Evolutionary conservation across 2,113 vertebrate species (phyloP).

Genomic region (Catharus bicknelli): DNA sequence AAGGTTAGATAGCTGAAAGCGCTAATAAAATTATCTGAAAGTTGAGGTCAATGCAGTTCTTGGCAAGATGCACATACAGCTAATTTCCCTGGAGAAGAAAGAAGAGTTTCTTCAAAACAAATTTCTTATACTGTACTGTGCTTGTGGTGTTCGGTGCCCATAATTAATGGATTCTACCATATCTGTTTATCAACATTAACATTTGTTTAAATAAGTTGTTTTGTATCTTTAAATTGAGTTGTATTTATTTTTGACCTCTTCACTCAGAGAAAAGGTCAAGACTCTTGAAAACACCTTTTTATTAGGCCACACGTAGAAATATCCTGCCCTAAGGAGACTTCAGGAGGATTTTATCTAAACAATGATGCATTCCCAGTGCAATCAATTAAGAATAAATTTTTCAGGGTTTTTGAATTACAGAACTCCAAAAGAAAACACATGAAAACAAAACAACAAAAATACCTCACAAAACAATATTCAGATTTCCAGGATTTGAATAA

Average conservation of each 20-base stretch:
- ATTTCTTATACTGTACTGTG: background rate
- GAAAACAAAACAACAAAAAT: background rate
- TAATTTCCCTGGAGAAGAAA: background rate
- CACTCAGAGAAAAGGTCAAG: background rate
- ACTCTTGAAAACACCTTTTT: background rate
- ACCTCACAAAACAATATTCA: background rate
- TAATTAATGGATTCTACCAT: background rate
- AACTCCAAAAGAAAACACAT: background rate
- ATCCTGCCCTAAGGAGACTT: background rate
- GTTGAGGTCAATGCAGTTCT: background rate
- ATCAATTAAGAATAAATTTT: background rate
- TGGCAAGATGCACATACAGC: background rate
- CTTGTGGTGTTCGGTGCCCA: rapidly evolving
- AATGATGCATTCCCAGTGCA: background rate
- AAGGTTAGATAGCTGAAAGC: background rate
- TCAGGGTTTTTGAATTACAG: background rate
- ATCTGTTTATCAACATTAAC: background rate
- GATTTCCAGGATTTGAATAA: background rate
- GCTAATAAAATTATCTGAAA: background rate
- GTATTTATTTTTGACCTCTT: background rate
- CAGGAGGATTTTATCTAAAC: background rate
- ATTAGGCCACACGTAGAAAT: background rate
- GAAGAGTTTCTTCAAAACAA: background rate
- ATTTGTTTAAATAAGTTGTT: background rate
- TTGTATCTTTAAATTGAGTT: background rate